Conservation (phyloP, 2,113 vertebrate genomes). For the Toxotes chatareus region DNA sequence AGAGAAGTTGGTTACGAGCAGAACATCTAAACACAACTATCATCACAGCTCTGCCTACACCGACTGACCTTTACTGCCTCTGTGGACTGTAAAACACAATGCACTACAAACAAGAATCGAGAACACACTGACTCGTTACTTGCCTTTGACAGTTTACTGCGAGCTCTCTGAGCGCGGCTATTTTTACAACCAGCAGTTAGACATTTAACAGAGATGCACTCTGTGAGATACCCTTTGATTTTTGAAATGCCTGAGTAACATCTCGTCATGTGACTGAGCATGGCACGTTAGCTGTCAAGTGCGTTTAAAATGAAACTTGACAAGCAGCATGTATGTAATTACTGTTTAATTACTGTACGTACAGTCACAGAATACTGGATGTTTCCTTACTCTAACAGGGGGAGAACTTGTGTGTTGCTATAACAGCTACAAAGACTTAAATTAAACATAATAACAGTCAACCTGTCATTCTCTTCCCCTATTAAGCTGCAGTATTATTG, state of each 20-base stretch:
- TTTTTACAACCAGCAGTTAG: background rate
- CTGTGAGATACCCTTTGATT: background rate
- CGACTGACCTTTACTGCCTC: conserved; percentile 63
- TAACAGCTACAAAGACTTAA: background rate
- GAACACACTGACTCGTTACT: background rate
- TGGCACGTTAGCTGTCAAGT: background rate
- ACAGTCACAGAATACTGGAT: background rate
- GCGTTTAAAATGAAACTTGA: background rate
- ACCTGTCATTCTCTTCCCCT: background rate
- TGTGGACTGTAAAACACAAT: conserved; percentile 40
- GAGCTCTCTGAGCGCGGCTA: background rate
- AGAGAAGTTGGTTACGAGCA: conserved; percentile 55
- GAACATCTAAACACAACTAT: conserved; percentile 65
- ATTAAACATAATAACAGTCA: background rate
- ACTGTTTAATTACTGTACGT: background rate
- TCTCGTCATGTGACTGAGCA: background rate
- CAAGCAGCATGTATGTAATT: background rate
- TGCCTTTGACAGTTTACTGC: background rate
- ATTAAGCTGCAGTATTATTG: no score
- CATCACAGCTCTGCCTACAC: conserved; percentile 63
- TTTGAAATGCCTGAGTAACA: background rate
- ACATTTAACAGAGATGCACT: background rate
- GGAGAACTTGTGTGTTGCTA: background rate
- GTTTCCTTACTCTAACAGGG: background rate
- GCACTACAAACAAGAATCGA: conserved; percentile 26